Evolutionary conservation across 2,888 invertebrate genomes (phyloP).

Genomic region (Protodeltote pygarga): DNA sequence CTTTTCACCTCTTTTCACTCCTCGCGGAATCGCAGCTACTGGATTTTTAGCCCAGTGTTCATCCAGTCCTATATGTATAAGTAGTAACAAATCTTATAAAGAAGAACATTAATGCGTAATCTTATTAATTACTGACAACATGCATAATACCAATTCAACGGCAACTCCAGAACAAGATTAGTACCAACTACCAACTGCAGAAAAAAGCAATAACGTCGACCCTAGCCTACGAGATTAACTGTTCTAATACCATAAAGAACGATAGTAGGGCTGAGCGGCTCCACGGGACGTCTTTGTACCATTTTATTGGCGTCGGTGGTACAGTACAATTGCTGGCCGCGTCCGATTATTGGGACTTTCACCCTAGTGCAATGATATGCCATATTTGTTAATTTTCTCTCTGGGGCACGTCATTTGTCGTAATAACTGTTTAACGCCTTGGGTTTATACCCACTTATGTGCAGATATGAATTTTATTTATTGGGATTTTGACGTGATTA

Average conservation of each 20-base stretch:
- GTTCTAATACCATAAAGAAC: constrained; percentile 73
- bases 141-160: constrained; percentile 9
- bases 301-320: constrained; percentile 81
- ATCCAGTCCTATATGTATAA: too few species aligned
- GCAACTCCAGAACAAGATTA: constrained; percentile 39
- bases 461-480: not conserved
- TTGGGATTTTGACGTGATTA: not conserved
- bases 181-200: constrained; percentile 44
- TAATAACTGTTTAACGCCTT: constrained; percentile 42
- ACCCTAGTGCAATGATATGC: constrained; percentile 65
- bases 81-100: too few species aligned
- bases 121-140: not conserved
- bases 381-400: constrained; percentile 66
- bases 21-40: too few species aligned
- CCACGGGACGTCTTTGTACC: constrained; percentile 67
- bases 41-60: too few species aligned
- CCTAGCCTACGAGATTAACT: constrained; percentile 70
- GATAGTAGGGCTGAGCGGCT: constrained; percentile 30
- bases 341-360: constrained; percentile 55
- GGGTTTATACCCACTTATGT: constrained; percentile 1
- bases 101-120: not conserved
- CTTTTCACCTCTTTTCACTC: too few species aligned
- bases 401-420: constrained; percentile 51
- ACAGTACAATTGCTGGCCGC: constrained; percentile 56
- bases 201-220: constrained; percentile 72